Evolutionary conservation across 2,888 invertebrate species (phyloP).

Genomic region (Drosophila ezoana): DNA sequence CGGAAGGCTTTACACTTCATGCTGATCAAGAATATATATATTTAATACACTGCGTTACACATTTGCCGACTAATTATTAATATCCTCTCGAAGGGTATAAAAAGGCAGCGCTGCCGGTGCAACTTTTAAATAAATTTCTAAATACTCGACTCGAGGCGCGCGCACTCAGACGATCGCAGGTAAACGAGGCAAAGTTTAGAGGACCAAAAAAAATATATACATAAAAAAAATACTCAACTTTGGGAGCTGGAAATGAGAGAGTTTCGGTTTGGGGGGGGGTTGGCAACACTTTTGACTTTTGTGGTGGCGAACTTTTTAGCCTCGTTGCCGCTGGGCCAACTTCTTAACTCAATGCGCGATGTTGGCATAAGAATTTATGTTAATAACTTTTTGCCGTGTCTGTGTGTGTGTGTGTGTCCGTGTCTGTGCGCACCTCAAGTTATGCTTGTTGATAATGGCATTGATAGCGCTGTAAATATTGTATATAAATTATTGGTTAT

Average conservation of each 20-base stretch:
- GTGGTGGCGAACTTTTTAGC: slow-evolving; percentile 64
- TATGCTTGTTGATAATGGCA: slow-evolving; percentile 70
- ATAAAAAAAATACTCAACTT: slow-evolving; percentile 45
- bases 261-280: slow-evolving; percentile 22
- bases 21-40: too few relatives aligned
- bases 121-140: slow-evolving; percentile 78
- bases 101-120: slow-evolving; percentile 26
- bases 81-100: background rate
- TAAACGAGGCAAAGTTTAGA: slow-evolving; percentile 73
- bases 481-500: slow-evolving; percentile 50
- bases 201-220: slow-evolving; percentile 25
- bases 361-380: slow-evolving; percentile 74
- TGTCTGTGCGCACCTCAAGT: slow-evolving; percentile 39
- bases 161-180: slow-evolving; percentile 70
- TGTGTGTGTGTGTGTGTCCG: slow-evolving; percentile 13
- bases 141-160: slow-evolving; percentile 68
- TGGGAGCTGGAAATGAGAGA: slow-evolving; percentile 40
- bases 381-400: slow-evolving; percentile 68
- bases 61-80: background rate
- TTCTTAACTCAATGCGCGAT: slow-evolving; percentile 53
- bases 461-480: slow-evolving; percentile 74
- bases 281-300: slow-evolving; percentile 72
- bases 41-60: background rate
- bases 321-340: slow-evolving; percentile 24
- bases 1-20: too few relatives aligned